Evolutionary conservation across 2,113 vertebrate species (phyloP).

Genomic region (Scolopax mira): DNA sequence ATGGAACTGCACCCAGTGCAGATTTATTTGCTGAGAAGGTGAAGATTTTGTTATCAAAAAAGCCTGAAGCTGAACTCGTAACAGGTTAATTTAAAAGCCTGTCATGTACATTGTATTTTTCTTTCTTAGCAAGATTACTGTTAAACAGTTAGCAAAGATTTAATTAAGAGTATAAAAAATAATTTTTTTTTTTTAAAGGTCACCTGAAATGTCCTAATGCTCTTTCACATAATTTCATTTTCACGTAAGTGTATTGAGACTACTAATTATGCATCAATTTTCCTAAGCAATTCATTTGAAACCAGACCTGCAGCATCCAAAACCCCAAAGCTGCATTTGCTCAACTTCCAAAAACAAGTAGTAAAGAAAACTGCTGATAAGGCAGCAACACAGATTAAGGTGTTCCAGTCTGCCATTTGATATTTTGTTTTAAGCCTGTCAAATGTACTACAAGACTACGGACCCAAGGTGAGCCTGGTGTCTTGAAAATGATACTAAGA

Average conservation of each 20-base stretch:
- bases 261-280: not conserved
- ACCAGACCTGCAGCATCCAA: not conserved
- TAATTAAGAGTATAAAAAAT: not conserved
- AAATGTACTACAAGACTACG: not conserved
- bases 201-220: not conserved
- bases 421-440: not conserved
- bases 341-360: not conserved
- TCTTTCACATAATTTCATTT: not conserved
- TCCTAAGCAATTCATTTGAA: not conserved
- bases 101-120: not conserved
- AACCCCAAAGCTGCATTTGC: not conserved
- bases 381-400: not conserved
- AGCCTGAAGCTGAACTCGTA: not conserved
- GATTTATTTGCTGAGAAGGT: not conserved
- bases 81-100: not conserved
- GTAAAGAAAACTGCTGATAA: not conserved
- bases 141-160: not conserved
- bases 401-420: not conserved
- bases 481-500: not conserved
- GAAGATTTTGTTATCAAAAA: not conserved
- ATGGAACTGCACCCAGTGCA: not conserved
- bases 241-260: not conserved
- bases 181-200: not conserved
- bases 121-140: not conserved
- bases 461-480: not conserved